A percentile compares a stretch with the other conserved stretches of the same genome.
phyloP scores from a whole-genome alignment of 2,113 vertebrate species.

The Bucco capensis region DNA sequence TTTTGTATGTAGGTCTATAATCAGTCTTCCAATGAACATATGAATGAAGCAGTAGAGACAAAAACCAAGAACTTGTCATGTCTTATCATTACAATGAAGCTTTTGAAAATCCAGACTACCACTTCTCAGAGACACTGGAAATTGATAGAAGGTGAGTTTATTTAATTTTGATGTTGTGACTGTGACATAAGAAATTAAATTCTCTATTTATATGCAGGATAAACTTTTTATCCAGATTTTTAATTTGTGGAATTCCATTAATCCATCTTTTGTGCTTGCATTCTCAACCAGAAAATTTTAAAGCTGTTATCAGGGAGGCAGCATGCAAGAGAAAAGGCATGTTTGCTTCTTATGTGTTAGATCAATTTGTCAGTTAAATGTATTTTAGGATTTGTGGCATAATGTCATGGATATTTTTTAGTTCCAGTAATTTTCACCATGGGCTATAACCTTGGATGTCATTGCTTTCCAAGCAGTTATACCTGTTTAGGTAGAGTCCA shows the following conservation, averaged over 20 bases:
- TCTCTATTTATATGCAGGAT: neutral
- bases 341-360: neutral
- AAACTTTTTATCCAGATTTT: neutral
- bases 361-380: neutral
- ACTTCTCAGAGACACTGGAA: constrained; percentile 78
- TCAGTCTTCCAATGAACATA: neutral
- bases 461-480: neutral
- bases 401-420: neutral
- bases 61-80: constrained; percentile 61
- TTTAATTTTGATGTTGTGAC: neutral
- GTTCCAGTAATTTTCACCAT: neutral
- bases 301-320: neutral
- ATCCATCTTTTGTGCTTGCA: neutral
- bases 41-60: neutral
- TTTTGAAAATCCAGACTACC: constrained; percentile 69
- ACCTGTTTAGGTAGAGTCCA: neutral
- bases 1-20: neutral
- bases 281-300: neutral
- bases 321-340: neutral
- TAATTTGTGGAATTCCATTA: neutral
- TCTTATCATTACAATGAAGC: constrained; percentile 66
- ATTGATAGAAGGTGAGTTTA: constrained; percentile 77
- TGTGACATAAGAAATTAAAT: neutral
- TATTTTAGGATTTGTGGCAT: neutral
- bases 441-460: neutral